A percentile compares a stretch with the other conserved stretches of the same genome.
Conservation (phyloP, 2,888 invertebrate genomes). For the Eupithecia dodoneata region DNA sequence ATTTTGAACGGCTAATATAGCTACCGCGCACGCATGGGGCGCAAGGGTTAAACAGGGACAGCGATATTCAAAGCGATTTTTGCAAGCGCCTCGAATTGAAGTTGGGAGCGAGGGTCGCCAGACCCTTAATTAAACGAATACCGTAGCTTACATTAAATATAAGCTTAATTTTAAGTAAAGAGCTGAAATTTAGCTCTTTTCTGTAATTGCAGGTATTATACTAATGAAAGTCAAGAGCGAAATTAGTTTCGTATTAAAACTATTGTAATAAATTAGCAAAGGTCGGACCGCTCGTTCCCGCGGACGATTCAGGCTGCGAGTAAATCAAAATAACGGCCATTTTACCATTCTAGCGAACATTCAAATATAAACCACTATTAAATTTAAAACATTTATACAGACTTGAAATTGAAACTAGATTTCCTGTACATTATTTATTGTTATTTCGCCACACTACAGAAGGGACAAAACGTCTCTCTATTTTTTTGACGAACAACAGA, state of each 20-base stretch:
- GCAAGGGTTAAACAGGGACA: too few relatives aligned
- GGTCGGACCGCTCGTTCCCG: neutral
- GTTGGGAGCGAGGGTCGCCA: too few relatives aligned
- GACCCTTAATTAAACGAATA: too few relatives aligned
- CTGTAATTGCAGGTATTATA: neutral
- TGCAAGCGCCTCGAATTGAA: too few relatives aligned
- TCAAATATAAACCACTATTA: slow-evolving; percentile 6
- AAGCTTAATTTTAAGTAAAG: too few relatives aligned
- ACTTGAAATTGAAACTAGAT: slow-evolving; percentile 4
- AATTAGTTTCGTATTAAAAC: neutral
- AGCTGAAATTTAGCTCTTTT: neutral
- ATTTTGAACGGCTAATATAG: too few relatives aligned
- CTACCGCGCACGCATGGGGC: too few relatives aligned
- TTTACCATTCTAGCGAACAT: slow-evolving; percentile 1
- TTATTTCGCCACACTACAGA: neutral
- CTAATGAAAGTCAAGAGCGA: neutral
- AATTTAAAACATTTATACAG: too few relatives aligned
- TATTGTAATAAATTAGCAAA: neutral
- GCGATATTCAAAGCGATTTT: too few relatives aligned
- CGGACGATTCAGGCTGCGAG: slow-evolving; percentile 2
- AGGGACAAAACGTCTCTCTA: neutral
- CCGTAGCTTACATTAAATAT: too few relatives aligned
- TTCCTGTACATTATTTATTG: neutral
- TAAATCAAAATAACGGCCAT: slow-evolving; percentile 1
- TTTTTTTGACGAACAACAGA: neutral